These are phyloP conservation scores for Drosophila willistoni DNA, from an alignment of 1,140 invertebrate genomes.

Conservation along the genomic window DNA sequence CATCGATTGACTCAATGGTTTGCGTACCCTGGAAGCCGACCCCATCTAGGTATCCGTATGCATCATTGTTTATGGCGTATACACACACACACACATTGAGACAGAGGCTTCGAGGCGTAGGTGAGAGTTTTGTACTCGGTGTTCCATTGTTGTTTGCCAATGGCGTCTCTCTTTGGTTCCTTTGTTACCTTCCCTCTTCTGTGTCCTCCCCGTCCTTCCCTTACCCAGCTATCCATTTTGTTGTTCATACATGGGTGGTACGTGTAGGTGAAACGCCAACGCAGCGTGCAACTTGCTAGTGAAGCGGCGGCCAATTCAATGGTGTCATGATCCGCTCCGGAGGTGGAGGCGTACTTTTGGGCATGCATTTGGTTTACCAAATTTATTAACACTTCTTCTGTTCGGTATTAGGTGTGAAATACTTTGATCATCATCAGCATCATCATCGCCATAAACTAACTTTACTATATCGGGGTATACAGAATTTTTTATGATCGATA, in stretches of 20 bases:
- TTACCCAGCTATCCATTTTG: background rate
- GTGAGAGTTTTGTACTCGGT: conserved; percentile 40
- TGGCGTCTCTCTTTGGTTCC: conserved; percentile 37
- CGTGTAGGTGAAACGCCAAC: conserved; percentile 36
- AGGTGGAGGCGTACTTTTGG: conserved; percentile 44
- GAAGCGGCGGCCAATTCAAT: conserved; percentile 16
- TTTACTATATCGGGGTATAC: background rate
- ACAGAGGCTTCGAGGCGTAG: conserved; percentile 24
- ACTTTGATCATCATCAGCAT: conserved; percentile 59
- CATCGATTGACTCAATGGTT: conserved; percentile 56
- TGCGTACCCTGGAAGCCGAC: conserved; percentile 30
- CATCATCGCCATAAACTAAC: conserved; percentile 32
- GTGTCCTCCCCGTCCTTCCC: no score
- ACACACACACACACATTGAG: background rate
- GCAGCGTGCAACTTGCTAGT: conserved; percentile 46
- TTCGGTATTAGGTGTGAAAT: conserved; percentile 67
- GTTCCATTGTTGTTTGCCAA: conserved; percentile 57
- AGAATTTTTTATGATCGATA: background rate
- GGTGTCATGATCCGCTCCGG: conserved; percentile 28
- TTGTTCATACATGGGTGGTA: conserved; percentile 14
- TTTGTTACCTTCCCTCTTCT: conserved; percentile 16
- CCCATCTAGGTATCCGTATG: background rate
- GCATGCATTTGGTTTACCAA: conserved; percentile 24
- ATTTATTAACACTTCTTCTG: conserved; percentile 42
- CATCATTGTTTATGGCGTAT: background rate